Base-by-base conservation (phyloP, 2,797 vertebrate species). In the Sciaenops ocellatus region DNA sequence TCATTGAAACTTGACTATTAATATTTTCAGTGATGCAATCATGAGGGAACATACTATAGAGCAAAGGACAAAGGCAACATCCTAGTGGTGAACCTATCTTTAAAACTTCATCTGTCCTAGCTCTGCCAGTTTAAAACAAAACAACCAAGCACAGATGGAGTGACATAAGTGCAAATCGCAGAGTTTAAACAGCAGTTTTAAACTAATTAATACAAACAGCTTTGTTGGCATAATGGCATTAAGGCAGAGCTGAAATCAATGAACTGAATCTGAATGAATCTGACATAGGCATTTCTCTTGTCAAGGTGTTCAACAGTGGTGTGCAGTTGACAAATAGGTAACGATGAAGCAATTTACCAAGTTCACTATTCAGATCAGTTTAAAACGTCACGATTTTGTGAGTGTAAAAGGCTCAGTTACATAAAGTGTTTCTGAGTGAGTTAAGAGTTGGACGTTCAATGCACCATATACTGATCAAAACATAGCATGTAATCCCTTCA, bases 181-280 rank as follows among this genome's bases (percentile, higher is more conserved):
- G 18, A 28, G 47, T 71, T 66, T 71, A 17, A 38, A 69, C 56
- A 48, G 28, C 22, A 50, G 22, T 44, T 78, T 44, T 59, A 44
- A 26, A 44, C n/a, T 61, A 44, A 44, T 34, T 41, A 13, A 34
- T 60, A 34, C 30, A 18, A 50, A 65, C 7, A 63, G 16, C 38
- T 71, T 38, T 78, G 15, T 51, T 59, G 55, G 52, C 44, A 20
- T 57, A 69, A 6, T n/a, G 50, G 30, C 38, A 51, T 57, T 44
- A 69, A 68, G 15, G 20, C 17, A 63, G 12, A 60, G 28, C 22
- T 60, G 48, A 69, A 65, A 69, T 78, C 42, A 67, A 28, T 56
- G 0, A 51, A 51, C 71, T 56, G 22, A 70, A 38, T 38, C 34
- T 38, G 34, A 38, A 38, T 38, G 34, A 51, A 50, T 65, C 11